These are phyloP conservation scores for Caenorhabditis doughertyi DNA, from an alignment of 2,888 invertebrate species.

Conservation along the genomic window DNA sequence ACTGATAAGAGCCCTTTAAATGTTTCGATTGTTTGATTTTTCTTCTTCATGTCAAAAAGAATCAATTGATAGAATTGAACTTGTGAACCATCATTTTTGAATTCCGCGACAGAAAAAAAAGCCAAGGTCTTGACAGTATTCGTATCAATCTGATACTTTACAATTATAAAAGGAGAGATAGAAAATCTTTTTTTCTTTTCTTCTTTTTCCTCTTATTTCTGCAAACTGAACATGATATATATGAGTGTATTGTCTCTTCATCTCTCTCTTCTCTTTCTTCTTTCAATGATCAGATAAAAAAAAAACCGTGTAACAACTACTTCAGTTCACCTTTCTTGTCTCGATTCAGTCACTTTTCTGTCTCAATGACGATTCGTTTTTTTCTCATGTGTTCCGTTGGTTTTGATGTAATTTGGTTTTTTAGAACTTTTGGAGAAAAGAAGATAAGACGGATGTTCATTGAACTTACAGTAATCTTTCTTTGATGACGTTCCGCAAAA, in stretches of 20 bases:
- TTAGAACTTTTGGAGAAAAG: background rate
- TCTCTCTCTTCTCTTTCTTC: slow-evolving; percentile 4
- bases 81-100: slow-evolving; percentile 17
- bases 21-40: slow-evolving; percentile 32
- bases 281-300: slow-evolving; percentile 41
- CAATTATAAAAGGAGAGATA: slow-evolving; percentile 12
- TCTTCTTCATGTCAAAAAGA: background rate
- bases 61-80: slow-evolving; percentile 33
- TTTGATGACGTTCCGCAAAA: background rate
- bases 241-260: slow-evolving; percentile 20
- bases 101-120: slow-evolving; percentile 23
- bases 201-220: slow-evolving; percentile 5
- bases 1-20: slow-evolving; percentile 24
- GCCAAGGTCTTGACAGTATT: slow-evolving; percentile 31
- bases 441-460: background rate
- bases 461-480: slow-evolving; percentile 11
- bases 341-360: background rate
- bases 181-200: slow-evolving; percentile 1
- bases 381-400: slow-evolving; percentile 25
- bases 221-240: slow-evolving; percentile 33
- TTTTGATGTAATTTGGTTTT: slow-evolving; percentile 1
- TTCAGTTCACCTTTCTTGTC: slow-evolving; percentile 7
- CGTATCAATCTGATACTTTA: slow-evolving; percentile 26
- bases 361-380: background rate
- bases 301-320: slow-evolving; percentile 37